A percentile compares a stretch with the other conserved stretches of the same genome.
Evolutionary conservation across 2,113 vertebrate genomes (phyloP).

Genomic region (Pluvialis apricaria): DNA sequence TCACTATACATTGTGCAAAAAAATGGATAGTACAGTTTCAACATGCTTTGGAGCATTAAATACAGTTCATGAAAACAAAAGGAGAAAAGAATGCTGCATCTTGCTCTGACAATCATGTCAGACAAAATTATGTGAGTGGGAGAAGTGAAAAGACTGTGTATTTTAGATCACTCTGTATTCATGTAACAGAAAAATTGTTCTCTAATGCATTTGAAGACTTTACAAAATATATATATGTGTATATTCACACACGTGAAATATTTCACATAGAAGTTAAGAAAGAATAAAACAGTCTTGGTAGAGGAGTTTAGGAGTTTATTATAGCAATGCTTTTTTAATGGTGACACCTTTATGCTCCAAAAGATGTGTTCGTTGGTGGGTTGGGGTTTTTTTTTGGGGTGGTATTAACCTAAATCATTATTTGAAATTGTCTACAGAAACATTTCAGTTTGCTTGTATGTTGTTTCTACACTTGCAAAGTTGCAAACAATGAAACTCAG

Average conservation of each 20-base stretch:
- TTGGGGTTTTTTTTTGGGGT: accelerated
- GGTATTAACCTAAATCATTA: not conserved
- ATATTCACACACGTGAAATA: not conserved
- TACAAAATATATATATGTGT: not conserved
- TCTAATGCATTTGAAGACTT: not conserved
- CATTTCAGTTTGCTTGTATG: not conserved
- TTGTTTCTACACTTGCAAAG: not conserved
- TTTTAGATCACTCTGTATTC: not conserved
- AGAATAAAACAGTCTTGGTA: not conserved
- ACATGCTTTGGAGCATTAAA: not conserved
- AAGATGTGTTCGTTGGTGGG: not conserved
- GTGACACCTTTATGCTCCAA: not conserved
- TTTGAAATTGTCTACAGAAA: not conserved
- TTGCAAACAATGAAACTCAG: not conserved
- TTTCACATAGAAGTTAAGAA: not conserved
- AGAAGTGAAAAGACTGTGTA: not conserved
- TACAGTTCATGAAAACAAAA: not conserved
- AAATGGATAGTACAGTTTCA: not conserved
- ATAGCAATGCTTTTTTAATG: accelerated
- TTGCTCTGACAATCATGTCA: not conserved
- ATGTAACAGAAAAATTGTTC: not conserved
- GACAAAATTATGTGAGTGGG: not conserved
- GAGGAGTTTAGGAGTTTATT: not conserved
- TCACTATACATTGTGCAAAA: not conserved
- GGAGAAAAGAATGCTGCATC: not conserved